These are phyloP conservation scores for Excalfactoria chinensis DNA, from an alignment of 2,113 vertebrate species.

Conservation along the genomic window DNA sequence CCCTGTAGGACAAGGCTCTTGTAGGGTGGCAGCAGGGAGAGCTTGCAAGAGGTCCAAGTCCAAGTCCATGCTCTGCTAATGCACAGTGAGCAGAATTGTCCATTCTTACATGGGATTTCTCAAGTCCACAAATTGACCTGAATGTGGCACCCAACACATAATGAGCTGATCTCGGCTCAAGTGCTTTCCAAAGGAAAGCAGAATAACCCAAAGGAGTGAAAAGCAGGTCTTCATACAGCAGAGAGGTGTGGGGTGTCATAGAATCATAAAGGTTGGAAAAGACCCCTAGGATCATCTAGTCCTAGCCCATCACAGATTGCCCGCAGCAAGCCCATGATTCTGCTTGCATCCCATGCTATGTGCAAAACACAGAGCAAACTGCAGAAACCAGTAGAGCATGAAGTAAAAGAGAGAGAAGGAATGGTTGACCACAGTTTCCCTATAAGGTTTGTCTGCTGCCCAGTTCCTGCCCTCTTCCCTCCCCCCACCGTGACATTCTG, in stretches of 20 bases:
- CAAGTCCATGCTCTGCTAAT: background rate
- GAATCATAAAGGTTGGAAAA: too few species aligned
- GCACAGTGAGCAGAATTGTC: background rate
- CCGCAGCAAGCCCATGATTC: background rate
- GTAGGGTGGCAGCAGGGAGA: background rate
- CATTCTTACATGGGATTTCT: background rate
- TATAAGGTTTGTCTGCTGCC: accelerated
- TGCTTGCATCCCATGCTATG: accelerated
- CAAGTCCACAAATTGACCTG: background rate
- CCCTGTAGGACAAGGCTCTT: background rate
- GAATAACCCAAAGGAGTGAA: background rate
- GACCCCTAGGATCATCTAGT: too few species aligned
- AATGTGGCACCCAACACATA: background rate
- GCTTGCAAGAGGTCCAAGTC: background rate
- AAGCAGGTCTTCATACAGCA: background rate
- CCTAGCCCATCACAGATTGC: background rate
- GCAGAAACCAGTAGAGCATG: background rate
- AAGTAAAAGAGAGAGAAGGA: too few species aligned
- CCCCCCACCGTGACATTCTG: background rate
- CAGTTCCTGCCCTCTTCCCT: background rate
- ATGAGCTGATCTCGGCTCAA: background rate
- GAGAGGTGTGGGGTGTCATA: background rate
- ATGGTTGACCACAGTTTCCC: background rate
- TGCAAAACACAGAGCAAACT: background rate
- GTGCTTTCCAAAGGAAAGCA: background rate